A percentile compares a stretch with the other conserved stretches of the same genome.
These are phyloP conservation scores for Spea bombifrons DNA, from an alignment of 2,113 vertebrate genomes.

Conservation along the genomic window DNA sequence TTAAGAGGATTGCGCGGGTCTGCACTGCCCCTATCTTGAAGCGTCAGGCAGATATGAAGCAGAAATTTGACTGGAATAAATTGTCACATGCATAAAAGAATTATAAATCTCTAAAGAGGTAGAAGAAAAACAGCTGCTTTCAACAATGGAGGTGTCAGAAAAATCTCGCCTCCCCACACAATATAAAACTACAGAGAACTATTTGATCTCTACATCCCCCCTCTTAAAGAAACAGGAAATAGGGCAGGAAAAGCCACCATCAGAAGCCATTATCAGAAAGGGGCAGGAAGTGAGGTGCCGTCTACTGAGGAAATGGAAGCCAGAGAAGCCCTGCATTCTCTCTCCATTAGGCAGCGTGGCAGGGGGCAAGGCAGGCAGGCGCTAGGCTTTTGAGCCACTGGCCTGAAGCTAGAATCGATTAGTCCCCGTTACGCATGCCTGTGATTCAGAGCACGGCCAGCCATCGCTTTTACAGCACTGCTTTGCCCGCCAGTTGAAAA, in stretches of 20 bases:
- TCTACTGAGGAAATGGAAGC: slow-evolving; percentile 37
- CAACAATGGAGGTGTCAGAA: not conserved
- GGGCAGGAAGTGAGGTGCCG: slow-evolving; percentile 41
- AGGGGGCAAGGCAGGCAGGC: not conserved
- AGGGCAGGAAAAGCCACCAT: slow-evolving; percentile 34
- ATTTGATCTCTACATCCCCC: slow-evolving; percentile 23
- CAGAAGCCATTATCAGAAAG: slow-evolving; percentile 24
- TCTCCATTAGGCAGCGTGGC: slow-evolving; percentile 7
- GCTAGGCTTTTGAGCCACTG: not conserved
- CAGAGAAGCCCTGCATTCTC: slow-evolving; percentile 1
- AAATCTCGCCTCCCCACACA: not conserved
- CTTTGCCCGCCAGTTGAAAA: no score
- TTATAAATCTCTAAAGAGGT: not conserved
- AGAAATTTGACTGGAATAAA: no score
- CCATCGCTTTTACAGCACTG: slow-evolving; percentile 2
- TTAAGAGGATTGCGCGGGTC: no score
- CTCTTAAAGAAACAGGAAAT: slow-evolving; percentile 36
- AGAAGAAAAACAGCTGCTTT: not conserved
- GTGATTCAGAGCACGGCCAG: slow-evolving; percentile 1
- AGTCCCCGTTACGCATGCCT: slow-evolving; percentile 1
- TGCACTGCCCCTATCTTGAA: no score
- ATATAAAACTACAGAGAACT: not conserved
- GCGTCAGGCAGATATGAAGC: no score
- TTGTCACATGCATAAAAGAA: not conserved
- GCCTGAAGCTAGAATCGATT: slow-evolving; percentile 22